Conservation (phyloP, 2,113 vertebrate genomes). For the Phalacrocorax aristotelis region DNA sequence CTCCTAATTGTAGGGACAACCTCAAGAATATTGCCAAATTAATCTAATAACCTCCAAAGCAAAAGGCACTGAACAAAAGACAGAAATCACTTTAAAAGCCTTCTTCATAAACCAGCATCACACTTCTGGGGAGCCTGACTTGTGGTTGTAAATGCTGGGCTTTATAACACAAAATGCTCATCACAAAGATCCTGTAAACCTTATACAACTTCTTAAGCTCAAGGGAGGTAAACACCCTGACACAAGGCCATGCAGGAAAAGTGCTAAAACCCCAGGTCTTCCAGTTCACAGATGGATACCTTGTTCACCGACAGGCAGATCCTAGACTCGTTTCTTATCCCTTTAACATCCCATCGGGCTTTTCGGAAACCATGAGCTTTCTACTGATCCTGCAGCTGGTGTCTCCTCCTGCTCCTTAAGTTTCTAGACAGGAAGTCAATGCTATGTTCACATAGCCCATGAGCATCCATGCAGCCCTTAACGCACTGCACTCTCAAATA, state of each 20-base stretch:
- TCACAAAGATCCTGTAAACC: neutral
- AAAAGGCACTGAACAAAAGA: neutral
- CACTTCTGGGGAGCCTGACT: neutral
- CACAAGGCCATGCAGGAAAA: neutral
- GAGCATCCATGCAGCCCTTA: neutral
- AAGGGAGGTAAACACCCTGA: neutral
- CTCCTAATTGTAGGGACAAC: neutral
- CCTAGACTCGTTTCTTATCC: neutral
- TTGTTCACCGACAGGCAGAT: neutral
- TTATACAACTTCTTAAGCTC: neutral
- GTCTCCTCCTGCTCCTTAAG: neutral
- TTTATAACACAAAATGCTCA: neutral
- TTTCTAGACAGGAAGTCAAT: neutral
- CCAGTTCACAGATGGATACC: neutral
- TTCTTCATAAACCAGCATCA: neutral
- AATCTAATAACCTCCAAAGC: slow-evolving; percentile 12
- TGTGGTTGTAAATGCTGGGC: accelerated
- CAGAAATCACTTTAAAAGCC: neutral
- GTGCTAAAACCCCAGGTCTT: neutral
- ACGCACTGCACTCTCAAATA: neutral
- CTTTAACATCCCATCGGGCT: neutral
- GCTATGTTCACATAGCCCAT: neutral
- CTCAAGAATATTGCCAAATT: slow-evolving; percentile 36
- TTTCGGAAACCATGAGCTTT: neutral
- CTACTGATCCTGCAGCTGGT: neutral